phyloP scores from a whole-genome alignment of 2,888 invertebrate genomes.

The Campoplex nolae region DNA sequence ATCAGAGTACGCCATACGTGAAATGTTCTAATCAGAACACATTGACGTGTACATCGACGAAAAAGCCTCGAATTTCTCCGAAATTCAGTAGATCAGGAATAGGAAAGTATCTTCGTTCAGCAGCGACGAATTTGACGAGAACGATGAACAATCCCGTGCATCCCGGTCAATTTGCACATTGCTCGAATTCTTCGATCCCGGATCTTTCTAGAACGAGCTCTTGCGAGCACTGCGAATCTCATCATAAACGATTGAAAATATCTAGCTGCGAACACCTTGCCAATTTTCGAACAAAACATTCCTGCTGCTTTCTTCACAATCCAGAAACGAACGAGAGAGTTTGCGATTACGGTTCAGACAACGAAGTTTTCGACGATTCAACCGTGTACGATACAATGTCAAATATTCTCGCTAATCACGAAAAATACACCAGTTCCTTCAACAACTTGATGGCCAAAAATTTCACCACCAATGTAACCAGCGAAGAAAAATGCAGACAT shows the following conservation, averaged over 20 bases:
- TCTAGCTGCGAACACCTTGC: slow-evolving; percentile 52
- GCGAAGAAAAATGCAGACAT: slow-evolving; percentile 22
- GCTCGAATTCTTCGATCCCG: slow-evolving; percentile 39
- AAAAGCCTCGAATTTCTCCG: slow-evolving; percentile 73
- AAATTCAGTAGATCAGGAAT: slow-evolving; percentile 46
- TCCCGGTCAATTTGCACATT: slow-evolving; percentile 16
- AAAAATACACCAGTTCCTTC: slow-evolving; percentile 37
- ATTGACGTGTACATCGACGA: slow-evolving; percentile 74
- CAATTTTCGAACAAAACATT: slow-evolving; percentile 66
- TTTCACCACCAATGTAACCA: slow-evolving; percentile 5
- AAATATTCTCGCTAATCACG: slow-evolving; percentile 48
- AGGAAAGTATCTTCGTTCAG: slow-evolving; percentile 62
- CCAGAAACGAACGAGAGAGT: slow-evolving; percentile 66
- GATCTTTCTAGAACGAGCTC: slow-evolving; percentile 16
- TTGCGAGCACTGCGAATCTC: slow-evolving; percentile 55
- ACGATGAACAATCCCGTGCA: neutral
- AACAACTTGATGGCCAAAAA: slow-evolving; percentile 23
- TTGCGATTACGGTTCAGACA: slow-evolving; percentile 63
- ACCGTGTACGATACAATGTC: slow-evolving; percentile 49
- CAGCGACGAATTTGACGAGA: slow-evolving; percentile 42
- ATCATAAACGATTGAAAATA: slow-evolving; percentile 32
- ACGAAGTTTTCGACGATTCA: slow-evolving; percentile 46
- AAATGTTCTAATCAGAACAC: slow-evolving; percentile 66
- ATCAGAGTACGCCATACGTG: slow-evolving; percentile 66
- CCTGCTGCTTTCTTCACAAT: slow-evolving; percentile 73